phyloP scores from a whole-genome alignment of 1,140 invertebrate species.

The Sycophila sp. region DNA sequence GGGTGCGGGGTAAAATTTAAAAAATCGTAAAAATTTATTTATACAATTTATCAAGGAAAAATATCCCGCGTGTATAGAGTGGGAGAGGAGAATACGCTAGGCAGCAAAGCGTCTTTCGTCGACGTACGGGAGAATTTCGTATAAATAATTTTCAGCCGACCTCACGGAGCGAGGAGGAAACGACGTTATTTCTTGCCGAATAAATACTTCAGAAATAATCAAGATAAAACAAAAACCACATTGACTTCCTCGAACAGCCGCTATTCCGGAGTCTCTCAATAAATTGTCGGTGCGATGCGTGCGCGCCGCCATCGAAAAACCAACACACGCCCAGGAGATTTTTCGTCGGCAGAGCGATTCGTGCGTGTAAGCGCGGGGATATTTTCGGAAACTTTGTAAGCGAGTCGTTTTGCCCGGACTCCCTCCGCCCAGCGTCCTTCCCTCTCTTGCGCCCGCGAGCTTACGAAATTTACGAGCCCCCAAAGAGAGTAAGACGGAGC shows the following conservation, averaged over 20 bases:
- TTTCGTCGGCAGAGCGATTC: not conserved
- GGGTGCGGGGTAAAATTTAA: too few species aligned
- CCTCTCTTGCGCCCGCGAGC: constrained; percentile 4
- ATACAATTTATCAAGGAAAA: too few species aligned
- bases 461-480: constrained; percentile 37
- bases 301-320: not conserved
- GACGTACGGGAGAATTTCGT: too few species aligned
- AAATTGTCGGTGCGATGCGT: not conserved
- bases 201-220: constrained; percentile 1
- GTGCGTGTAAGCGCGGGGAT: not conserved
- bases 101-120: too few species aligned
- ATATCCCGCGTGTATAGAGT: too few species aligned
- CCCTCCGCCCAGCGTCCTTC: not conserved
- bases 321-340: constrained; percentile 12
- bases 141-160: not conserved
- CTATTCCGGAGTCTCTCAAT: not conserved
- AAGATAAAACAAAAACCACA: not conserved
- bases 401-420: constrained; percentile 14
- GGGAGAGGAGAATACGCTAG: too few species aligned
- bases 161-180: not conserved
- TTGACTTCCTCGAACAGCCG: not conserved
- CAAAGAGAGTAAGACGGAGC: not conserved
- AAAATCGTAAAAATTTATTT: too few species aligned
- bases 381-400: constrained; percentile 50
- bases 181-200: not conserved